A percentile compares a stretch with the other conserved stretches of the same genome.
Conservation (phyloP, 2,888 invertebrate genomes). For the Graphium colonna region DNA sequence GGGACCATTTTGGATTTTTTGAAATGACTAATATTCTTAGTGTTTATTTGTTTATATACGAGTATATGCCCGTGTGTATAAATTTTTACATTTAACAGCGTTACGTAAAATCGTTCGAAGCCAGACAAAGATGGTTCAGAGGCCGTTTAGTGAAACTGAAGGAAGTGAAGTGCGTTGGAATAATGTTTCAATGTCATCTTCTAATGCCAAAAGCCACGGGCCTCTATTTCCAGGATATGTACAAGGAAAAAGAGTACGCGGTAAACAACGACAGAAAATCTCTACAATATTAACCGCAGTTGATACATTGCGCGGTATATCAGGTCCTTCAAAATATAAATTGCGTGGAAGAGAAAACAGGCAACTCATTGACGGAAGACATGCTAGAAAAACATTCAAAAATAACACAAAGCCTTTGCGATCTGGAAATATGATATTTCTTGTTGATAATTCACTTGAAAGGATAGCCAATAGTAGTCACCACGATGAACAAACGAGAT, state of each 20-base stretch:
- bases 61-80: too few relatives aligned
- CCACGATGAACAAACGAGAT: conserved; percentile 33
- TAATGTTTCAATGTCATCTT: conserved; percentile 21
- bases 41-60: too few relatives aligned
- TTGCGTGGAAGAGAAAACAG: conserved; percentile 31
- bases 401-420: conserved; percentile 30
- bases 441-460: conserved; percentile 24
- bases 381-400: conserved; percentile 39
- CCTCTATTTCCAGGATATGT: conserved; percentile 40
- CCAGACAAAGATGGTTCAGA: conserved; percentile 68
- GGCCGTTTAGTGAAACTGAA: conserved; percentile 52
- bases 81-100: conserved; percentile 44
- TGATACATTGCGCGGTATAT: conserved; percentile 40
- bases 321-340: conserved; percentile 40
- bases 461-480: conserved; percentile 27
- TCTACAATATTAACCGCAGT: conserved; percentile 48
- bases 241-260: conserved; percentile 47
- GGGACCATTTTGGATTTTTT: too few relatives aligned
- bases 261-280: conserved; percentile 47
- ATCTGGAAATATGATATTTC: conserved; percentile 30
- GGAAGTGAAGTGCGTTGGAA: conserved; percentile 24
- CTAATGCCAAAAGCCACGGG: conserved; percentile 21
- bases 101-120: conserved; percentile 66
- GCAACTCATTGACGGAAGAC: conserved; percentile 40
- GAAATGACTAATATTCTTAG: too few relatives aligned